These are phyloP conservation scores for Brachionus koreanus DNA, from an alignment of 1,140 invertebrate genomes.

Conservation along the genomic window DNA sequence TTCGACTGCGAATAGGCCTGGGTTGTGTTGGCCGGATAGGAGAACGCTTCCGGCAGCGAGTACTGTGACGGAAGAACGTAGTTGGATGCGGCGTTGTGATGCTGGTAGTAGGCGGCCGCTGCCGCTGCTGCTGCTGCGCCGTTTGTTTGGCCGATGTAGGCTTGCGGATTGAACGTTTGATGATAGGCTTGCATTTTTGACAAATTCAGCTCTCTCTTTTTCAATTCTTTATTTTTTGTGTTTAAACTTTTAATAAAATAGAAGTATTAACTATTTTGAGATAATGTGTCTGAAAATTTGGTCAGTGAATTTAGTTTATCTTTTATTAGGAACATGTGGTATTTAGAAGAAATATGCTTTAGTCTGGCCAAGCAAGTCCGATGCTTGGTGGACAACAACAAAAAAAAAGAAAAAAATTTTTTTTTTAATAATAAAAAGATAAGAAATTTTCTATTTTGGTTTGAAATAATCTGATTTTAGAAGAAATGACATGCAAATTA, in stretches of 20 bases:
- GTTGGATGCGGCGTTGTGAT: constrained; percentile 3
- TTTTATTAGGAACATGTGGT: constrained; percentile 26
- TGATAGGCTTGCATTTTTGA: constrained; percentile 44
- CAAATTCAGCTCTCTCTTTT: not conserved
- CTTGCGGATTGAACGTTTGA: constrained; percentile 41
- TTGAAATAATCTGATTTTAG: not conserved
- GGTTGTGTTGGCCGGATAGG: not conserved
- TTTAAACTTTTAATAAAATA: not conserved
- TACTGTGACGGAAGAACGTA: constrained; percentile 36
- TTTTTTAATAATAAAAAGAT: not conserved
- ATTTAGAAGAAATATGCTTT: not conserved
- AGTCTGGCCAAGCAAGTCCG: too few species aligned
- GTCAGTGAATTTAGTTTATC: not conserved
- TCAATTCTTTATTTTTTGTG: not conserved
- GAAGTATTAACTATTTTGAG: not conserved
- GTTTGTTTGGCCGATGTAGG: constrained; percentile 10
- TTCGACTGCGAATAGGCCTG: not conserved
- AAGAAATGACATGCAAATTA: not conserved
- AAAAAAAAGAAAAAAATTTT: not conserved
- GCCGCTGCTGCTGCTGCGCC: constrained; percentile 26
- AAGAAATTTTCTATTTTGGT: not conserved
- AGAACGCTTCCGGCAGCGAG: not conserved
- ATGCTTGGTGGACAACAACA: too few species aligned
- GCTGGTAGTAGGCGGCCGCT: constrained; percentile 27
- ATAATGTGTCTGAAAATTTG: not conserved